Evolutionary conservation across 2,888 invertebrate genomes (phyloP).

Genomic region (Liposcelis brunnea): DNA sequence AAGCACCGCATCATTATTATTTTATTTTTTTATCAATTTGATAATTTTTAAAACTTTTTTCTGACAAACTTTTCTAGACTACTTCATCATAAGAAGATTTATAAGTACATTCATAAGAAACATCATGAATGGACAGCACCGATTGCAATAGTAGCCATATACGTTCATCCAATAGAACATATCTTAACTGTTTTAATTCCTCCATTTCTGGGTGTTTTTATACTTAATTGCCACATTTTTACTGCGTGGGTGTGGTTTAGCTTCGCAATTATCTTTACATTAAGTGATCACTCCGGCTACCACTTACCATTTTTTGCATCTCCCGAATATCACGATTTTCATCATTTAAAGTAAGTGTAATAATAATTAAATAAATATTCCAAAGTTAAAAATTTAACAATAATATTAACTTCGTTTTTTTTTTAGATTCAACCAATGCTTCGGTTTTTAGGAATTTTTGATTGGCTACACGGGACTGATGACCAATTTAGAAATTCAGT

Average conservation of each 20-base stretch:
- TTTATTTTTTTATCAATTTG: constrained; percentile 10
- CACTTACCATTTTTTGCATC: constrained; percentile 73
- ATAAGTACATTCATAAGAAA: too few species aligned
- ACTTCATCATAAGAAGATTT: constrained; percentile 53
- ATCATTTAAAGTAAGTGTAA: constrained; percentile 60
- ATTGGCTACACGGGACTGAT: constrained; percentile 70
- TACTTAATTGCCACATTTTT: constrained; percentile 59
- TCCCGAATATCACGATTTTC: constrained; percentile 75
- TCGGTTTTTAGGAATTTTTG: constrained; percentile 62
- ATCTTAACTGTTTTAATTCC: constrained; percentile 61
- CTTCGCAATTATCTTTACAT: constrained; percentile 54
- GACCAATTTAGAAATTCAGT: constrained; percentile 52
- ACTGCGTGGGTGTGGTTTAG: constrained; percentile 65
- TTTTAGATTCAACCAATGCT: constrained; percentile 65
- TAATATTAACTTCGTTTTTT: background rate
- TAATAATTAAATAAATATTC: too few species aligned
- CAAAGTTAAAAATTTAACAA: too few species aligned
- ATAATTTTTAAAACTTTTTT: too few species aligned
- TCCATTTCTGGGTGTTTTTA: constrained; percentile 51
- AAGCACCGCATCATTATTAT: background rate
- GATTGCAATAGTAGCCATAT: constrained; percentile 59
- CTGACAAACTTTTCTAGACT: constrained; percentile 43
- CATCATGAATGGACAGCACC: constrained; percentile 84
- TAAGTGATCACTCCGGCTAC: constrained; percentile 70
- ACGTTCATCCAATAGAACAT: constrained; percentile 64